Base-by-base conservation (phyloP, 2,797 vertebrate species). In the Labeo calbasu region DNA sequence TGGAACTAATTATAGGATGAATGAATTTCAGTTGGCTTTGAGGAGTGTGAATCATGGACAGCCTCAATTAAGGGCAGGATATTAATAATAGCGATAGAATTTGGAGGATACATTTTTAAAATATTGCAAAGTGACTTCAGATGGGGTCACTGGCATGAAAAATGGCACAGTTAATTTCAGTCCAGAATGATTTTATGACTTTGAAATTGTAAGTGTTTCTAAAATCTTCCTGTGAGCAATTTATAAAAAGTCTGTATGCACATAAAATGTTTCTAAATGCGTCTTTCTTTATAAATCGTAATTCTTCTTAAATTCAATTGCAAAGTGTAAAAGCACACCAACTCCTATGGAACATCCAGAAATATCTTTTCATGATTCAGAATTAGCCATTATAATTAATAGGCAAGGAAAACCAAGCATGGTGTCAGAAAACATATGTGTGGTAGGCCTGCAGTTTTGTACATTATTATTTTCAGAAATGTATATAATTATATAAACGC, bases 41-140 rank as follows among this genome's bases (percentile, higher is more conserved):
- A 53, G 63, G 61, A 66, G 68, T 66, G 53, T 55, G 76, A 83
- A 76, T 61, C 66, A 85, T 48, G 63, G 4, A 77, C 55, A 14
- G 36, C 70, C 59, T 40, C 57, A 59, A 28, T 72, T 73, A 77
- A 57, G 17, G 53, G 70, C 9, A 66, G 61, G 61, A 25, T 59
- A 25, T 61, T 48, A 23, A 21, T 36, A 40, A 68, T 19, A 68
- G 19, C 8, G 8, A 23, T 28, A 72, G 4, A 72, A 70, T 23
- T 70, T 48, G 15, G 23, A 50, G 46, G 2, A 2, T 23, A 4
- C 46, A 46, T 63, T 3, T 15, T n/a, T 46, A 46, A 70, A 1
- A 21, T 11, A 40, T 68, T 1, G 40, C 5, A 0, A 23, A 23
- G 15, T 53, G 48, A 21, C 23, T 72, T 19, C 1, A 19, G 5